Conservation (phyloP, 2,888 invertebrate genomes). For the Thalpophila matura region DNA sequence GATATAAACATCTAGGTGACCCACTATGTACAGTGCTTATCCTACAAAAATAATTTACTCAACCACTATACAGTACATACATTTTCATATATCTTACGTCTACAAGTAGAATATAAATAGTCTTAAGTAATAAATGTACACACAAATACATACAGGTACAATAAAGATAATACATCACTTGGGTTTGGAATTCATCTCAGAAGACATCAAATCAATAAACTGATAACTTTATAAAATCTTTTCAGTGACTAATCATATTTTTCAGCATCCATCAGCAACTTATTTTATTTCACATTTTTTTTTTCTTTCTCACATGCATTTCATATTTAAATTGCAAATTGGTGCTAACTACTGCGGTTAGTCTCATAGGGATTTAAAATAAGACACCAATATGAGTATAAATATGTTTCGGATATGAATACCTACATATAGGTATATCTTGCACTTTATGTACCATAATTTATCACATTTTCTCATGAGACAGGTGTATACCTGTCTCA, state of each 20-base stretch:
- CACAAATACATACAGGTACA: conserved; percentile 59
- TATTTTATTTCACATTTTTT: neutral
- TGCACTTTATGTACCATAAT: neutral
- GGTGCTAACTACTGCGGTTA: neutral
- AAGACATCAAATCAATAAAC: conserved; percentile 21
- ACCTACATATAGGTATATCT: no score
- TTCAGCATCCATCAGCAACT: neutral
- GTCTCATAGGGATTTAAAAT: neutral
- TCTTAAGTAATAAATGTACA: conserved; percentile 76
- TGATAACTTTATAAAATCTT: neutral
- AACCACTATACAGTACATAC: conserved; percentile 88
- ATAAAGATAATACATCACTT: conserved; percentile 63
- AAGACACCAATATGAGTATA: neutral
- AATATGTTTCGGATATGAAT: neutral
- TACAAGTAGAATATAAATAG: conserved; percentile 82
- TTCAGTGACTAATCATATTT: neutral
- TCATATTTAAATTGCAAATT: neutral
- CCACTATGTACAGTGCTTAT: conserved; percentile 88
- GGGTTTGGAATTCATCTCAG: conserved; percentile 51
- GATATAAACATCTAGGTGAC: conserved; percentile 86
- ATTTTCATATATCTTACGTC: conserved; percentile 73
- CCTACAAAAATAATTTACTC: conserved; percentile 90
- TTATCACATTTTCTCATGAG: neutral
- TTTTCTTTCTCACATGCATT: neutral
- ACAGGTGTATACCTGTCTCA: no score